These are phyloP conservation scores for Embidobia sp. DNA, from an alignment of 2,888 invertebrate genomes.

Conservation along the genomic window DNA sequence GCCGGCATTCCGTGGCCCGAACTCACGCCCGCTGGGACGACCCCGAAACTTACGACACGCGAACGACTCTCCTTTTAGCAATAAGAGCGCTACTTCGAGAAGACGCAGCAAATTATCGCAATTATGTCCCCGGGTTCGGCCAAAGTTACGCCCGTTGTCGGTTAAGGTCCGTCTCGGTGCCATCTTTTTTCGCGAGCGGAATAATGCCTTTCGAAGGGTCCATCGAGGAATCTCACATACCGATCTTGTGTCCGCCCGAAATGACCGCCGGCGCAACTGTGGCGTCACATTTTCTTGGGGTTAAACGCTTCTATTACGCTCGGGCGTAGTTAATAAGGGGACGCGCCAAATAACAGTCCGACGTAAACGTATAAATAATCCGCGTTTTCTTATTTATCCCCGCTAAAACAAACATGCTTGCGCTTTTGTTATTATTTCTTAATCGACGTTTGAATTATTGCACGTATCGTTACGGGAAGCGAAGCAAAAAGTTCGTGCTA, in stretches of 20 bases:
- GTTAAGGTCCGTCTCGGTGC: too few species aligned
- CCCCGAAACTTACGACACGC: conserved; percentile 74
- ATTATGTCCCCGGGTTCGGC: conserved; percentile 66
- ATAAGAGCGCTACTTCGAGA: conserved; percentile 64
- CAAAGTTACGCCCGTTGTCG: too few species aligned
- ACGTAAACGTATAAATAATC: too few species aligned
- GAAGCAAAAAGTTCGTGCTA: too few species aligned
- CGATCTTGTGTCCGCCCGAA: conserved; percentile 35
- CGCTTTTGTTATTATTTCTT: too few species aligned
- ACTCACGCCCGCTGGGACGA: conserved; percentile 65
- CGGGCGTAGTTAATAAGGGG: conserved; percentile 16
- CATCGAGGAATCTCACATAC: conserved; percentile 44
- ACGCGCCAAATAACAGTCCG: too few species aligned
- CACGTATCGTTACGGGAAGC: too few species aligned
- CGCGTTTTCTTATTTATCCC: too few species aligned
- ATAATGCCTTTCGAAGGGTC: too few species aligned
- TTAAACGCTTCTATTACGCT: conserved; percentile 35
- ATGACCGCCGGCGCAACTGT: conserved; percentile 15
- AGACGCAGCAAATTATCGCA: conserved; percentile 71
- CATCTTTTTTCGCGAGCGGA: too few species aligned
- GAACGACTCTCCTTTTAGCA: conserved; percentile 69
- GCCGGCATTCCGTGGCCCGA: conserved; percentile 63
- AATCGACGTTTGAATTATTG: too few species aligned
- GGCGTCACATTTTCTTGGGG: conserved; percentile 21
- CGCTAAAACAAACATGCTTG: too few species aligned